Conservation (phyloP, 92 coral and sea anemone species). For the Meandrina meandrites region DNA sequence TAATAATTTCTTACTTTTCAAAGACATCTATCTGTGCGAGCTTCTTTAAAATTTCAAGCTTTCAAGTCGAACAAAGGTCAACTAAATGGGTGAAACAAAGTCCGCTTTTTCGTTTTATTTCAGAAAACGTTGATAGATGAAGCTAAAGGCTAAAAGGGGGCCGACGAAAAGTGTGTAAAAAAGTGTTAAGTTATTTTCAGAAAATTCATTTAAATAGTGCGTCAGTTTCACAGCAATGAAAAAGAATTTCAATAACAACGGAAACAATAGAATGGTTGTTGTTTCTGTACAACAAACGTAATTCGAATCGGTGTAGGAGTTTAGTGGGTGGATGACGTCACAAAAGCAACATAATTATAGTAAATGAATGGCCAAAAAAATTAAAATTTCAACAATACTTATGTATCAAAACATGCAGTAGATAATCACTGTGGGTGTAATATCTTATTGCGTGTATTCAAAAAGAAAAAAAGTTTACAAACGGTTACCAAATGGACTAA, state of each 20-base stretch:
- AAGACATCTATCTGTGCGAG: too few relatives aligned
- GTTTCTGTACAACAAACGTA: background rate
- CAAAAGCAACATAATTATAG: background rate
- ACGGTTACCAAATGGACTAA: background rate
- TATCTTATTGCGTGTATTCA: background rate
- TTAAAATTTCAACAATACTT: background rate
- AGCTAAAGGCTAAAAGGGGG: background rate
- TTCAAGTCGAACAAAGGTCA: background rate
- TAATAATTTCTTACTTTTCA: too few relatives aligned
- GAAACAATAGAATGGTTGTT: background rate
- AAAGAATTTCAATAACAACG: background rate
- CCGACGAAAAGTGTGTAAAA: too few relatives aligned
- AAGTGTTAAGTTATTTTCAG: background rate
- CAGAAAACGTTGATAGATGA: background rate
- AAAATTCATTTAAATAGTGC: background rate
- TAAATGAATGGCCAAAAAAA: background rate
- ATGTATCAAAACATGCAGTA: background rate
- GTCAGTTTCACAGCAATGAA: background rate
- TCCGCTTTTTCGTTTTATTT: background rate
- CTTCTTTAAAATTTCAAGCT: too few relatives aligned
- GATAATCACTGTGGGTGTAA: background rate
- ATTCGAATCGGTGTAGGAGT: background rate
- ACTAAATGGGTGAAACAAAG: background rate
- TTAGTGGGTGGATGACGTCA: slow-evolving; percentile 24
- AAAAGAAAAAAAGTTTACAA: background rate